Base-by-base conservation (phyloP, 2,113 vertebrate genomes). In the Chionis minor region DNA sequence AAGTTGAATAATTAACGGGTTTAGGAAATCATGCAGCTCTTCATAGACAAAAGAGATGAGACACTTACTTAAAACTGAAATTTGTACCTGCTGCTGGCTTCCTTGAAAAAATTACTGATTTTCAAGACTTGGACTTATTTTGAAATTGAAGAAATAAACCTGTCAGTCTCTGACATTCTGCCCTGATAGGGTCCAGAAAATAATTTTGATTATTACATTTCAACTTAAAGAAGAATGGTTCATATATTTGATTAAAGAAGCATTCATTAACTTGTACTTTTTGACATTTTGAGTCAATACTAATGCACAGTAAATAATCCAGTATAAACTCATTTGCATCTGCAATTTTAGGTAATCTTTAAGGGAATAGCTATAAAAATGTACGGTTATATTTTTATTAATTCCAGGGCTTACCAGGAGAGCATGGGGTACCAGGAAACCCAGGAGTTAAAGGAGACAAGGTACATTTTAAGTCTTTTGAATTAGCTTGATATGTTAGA, bases 391-490 rank as follows among this genome's bases (percentile, higher is more conserved):
- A 75, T 87, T 98, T 97, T 92, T 94, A 92, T 98, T 96, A 97
- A 98, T 94, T 93, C 81, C 32, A 99, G 99, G 96, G 96, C 4
- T 95, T 97, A 70, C 98, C 98, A 59, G 99, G 99, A 96, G 98
- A 97, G 95, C 98, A 73, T 3, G 99, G 99, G 81, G 92, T 92
- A 75, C 98, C 98, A 62, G 99, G 99, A 95, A 98, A 96, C 96
- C 98, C 99, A 95, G 99, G 99, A 91, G 94, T 97, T 90, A 99
- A 99, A 99, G 99, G 99, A 98, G 98, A 99, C 88, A 99, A 99
- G 99, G 99, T 99, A 98, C 16, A 14, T 51, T 90, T 94, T 63
- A 42, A n/a, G 61, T 74, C 49, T 26, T 70, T 63, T 45, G 91
- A 35, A 71, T 90, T 93, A 58, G 12, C 22, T 18, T 82, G 17